Percentiles rank a stretch among this genome's conserved stretches.
Conservation (phyloP, 2,888 invertebrate species). For the Cantharis lateralis region DNA sequence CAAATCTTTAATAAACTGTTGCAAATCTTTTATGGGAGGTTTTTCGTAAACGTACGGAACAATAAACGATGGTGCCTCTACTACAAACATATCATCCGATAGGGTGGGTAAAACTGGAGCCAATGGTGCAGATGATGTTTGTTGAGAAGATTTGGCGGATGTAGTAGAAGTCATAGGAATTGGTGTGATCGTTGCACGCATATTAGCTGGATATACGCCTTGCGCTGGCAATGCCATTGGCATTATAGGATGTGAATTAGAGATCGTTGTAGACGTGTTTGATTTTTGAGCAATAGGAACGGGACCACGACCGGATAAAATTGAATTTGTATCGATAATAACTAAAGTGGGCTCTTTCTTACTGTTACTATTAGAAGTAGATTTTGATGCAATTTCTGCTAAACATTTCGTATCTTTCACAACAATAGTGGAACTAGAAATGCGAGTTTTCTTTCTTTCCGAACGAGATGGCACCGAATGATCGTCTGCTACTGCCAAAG, state of each 20-base stretch:
- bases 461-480: conserved; percentile 32
- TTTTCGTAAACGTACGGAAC: conserved; percentile 94
- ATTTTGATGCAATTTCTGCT: conserved; percentile 71
- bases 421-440: conserved; percentile 59
- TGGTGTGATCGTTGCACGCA: conserved; percentile 63
- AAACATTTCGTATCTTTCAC: conserved; percentile 74
- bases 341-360: conserved; percentile 78
- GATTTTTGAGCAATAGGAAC: conserved; percentile 58
- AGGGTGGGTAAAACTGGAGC: conserved; percentile 75
- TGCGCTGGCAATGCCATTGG: conserved; percentile 64
- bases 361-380: conserved; percentile 54
- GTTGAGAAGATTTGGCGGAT: conserved; percentile 43
- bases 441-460: conserved; percentile 9
- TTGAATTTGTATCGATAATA: conserved; percentile 79
- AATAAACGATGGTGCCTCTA: conserved; percentile 91
- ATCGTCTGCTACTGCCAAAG: conserved; percentile 56
- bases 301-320: conserved; percentile 66
- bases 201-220: conserved; percentile 67
- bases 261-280: conserved; percentile 41
- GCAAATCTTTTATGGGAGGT: conserved; percentile 78
- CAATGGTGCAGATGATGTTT: conserved; percentile 37
- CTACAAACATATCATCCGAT: conserved; percentile 91
- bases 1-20: conserved; percentile 70
- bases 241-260: conserved; percentile 55
- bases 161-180: conserved; percentile 58